Evolutionary conservation across 1,140 invertebrate species (phyloP).

Genomic region (Zaprionus ornatus): DNA sequence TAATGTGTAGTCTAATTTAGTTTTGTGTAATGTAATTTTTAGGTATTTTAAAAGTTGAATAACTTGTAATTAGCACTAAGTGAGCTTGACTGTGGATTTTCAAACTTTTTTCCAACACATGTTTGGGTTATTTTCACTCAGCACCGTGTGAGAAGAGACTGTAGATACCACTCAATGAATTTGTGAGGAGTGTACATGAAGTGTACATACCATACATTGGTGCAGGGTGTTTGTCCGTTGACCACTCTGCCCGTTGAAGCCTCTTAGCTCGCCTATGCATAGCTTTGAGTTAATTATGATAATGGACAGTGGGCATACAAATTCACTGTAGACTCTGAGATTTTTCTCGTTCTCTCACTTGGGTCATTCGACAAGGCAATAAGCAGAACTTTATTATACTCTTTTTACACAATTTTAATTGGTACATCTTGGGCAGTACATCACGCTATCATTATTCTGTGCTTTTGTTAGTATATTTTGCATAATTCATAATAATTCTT

Average conservation of each 20-base stretch:
- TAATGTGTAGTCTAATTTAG: neutral
- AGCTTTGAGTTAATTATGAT: neutral
- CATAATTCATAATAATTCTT: slow-evolving; percentile 41
- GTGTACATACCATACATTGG: neutral
- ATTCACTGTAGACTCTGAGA: neutral
- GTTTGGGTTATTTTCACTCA: too few species aligned
- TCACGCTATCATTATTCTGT: slow-evolving; percentile 14
- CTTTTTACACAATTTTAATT: neutral
- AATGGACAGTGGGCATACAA: neutral
- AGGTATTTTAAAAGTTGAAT: neutral
- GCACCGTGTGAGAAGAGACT: too few species aligned
- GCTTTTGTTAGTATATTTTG: slow-evolving; percentile 14
- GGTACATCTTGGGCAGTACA: slow-evolving; percentile 9
- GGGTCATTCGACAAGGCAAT: neutral
- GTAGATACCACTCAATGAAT: neutral
- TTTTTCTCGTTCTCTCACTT: neutral
- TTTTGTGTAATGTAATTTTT: neutral
- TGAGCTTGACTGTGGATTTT: too few species aligned
- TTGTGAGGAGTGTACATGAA: neutral
- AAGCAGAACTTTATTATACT: neutral
- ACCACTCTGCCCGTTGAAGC: neutral
- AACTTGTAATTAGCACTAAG: neutral
- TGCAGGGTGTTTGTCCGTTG: neutral
- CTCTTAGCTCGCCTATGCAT: neutral
- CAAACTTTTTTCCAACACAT: too few species aligned